These are phyloP conservation scores for Nomada fucata DNA, from an alignment of 2,888 invertebrate genomes.

Conservation along the genomic window DNA sequence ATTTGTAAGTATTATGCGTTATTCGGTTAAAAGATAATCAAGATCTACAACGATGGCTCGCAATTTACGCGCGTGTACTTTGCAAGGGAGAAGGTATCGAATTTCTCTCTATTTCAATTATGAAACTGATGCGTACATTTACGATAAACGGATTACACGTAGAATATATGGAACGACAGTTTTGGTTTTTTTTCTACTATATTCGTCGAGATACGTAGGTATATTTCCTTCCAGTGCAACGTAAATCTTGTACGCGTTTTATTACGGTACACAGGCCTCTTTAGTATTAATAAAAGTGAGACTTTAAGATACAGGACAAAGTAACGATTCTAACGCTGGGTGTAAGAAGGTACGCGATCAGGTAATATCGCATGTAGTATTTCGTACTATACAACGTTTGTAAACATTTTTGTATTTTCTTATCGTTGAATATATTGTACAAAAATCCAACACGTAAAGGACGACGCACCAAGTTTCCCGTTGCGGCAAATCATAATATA, in stretches of 20 bases:
- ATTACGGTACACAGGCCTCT: constrained; percentile 38
- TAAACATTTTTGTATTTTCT: constrained; percentile 69
- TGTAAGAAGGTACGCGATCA: constrained; percentile 34
- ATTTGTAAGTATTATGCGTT: constrained; percentile 45
- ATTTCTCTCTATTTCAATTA: constrained; percentile 32
- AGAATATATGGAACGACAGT: constrained; percentile 51
- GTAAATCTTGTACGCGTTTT: constrained; percentile 54
- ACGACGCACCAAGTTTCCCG: constrained; percentile 56
- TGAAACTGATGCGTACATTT: constrained; percentile 31
- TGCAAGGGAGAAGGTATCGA: constrained; percentile 21
- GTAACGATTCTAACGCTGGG: constrained; percentile 38
- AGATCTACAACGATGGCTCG: constrained; percentile 18
- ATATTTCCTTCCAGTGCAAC: constrained; percentile 61
- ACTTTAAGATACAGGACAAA: constrained; percentile 46
- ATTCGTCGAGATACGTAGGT: constrained; percentile 60
- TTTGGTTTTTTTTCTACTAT: constrained; percentile 51
- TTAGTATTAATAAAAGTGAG: constrained; percentile 43
- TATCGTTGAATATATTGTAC: constrained; percentile 64
- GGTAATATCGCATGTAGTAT: constrained; percentile 58
- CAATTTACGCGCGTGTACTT: constrained; percentile 13
- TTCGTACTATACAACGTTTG: constrained; percentile 60
- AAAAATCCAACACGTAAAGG: constrained; percentile 49
- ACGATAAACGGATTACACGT: constrained; percentile 43
- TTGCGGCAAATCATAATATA: constrained; percentile 59
- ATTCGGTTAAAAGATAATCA: constrained; percentile 37